Evolutionary conservation across 2,888 invertebrate genomes (phyloP), one percentile per base, ranked within the genome.

Genomic region (Volucella inflata): DNA sequence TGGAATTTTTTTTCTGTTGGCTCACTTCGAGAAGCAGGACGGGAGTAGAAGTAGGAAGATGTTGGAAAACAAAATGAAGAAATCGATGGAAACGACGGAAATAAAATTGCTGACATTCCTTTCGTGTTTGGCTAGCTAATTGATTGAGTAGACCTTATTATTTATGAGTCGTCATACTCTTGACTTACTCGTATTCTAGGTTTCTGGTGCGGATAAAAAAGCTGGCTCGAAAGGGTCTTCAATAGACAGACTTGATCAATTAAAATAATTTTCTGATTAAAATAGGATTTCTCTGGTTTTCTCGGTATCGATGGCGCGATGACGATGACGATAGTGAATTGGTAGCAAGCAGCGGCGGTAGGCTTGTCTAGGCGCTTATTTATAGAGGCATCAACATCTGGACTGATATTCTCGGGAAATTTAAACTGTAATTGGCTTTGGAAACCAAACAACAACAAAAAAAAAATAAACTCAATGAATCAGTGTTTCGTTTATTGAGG

Each of bases 121-220:
- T 67, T 80, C 75, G 79, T 75, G 84, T 79, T 84, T 76, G 75
- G 30, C 65, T 16, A 59, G 65, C 84, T 84, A 84, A 84, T 79
- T 84, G 79, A 84, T 84, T 84, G 79, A 75, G 51, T 75, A 71
- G 75, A 70, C 70, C 84, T 79, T 80, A 79, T 80, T 84, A 84
- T 84, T 84, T 79, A 84, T 84, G 79, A 84, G 80, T 75, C 59
- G 44, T 75, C 59, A 38, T 51, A 30, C 30, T 30, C 30, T 30
- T 38, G 8, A 21, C 59, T 68, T 12, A 50, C 36, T 65, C 64
- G 46, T 44, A 53, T 62, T 72, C 51, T 50, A 40, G 17, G 59
- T 70, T 21, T 36, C 48, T 3, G 17, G 1, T 8, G 11, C 17
- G 6, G 17, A 46, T 21, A 6, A 9, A 14, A 21, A 21, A 40